These are phyloP conservation scores for Sylvia borin DNA, from an alignment of 2,797 vertebrate species.

Conservation along the genomic window DNA sequence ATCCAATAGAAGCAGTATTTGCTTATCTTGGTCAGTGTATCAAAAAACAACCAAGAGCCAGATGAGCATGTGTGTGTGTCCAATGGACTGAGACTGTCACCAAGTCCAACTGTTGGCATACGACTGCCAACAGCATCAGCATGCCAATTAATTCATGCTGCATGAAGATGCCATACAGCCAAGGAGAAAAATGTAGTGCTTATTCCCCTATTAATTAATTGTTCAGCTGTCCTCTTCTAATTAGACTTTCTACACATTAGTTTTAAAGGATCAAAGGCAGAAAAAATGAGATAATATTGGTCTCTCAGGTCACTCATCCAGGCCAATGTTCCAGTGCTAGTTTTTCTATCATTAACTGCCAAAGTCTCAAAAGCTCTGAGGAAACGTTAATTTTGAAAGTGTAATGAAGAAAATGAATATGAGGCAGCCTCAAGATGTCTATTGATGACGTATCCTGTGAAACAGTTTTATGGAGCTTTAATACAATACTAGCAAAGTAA, in stretches of 20 bases:
- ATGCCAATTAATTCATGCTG: neutral
- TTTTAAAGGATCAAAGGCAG: constrained; percentile 29
- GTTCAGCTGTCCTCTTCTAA: constrained; percentile 44
- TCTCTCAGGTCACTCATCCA: constrained; percentile 14
- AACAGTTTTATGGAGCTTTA: neutral
- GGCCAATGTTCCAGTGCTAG: neutral
- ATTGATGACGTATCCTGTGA: neutral
- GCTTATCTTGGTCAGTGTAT: neutral
- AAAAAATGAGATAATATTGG: constrained; percentile 5
- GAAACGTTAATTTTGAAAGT: neutral
- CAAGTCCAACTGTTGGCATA: neutral
- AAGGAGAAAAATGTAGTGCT: neutral
- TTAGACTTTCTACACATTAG: constrained; percentile 39
- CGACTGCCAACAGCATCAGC: neutral
- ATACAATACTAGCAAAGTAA: neutral
- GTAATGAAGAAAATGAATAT: neutral
- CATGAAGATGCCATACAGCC: neutral
- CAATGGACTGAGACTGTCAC: neutral
- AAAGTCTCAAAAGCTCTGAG: constrained; percentile 1
- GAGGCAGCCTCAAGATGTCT: neutral
- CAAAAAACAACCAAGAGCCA: neutral
- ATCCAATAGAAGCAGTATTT: neutral
- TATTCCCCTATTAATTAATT: constrained; percentile 43
- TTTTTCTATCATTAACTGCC: constrained; percentile 2
- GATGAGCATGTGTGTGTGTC: neutral